Evolutionary conservation across 2,113 vertebrate species (phyloP).

Genomic region (Xiphophorus couchianus): DNA sequence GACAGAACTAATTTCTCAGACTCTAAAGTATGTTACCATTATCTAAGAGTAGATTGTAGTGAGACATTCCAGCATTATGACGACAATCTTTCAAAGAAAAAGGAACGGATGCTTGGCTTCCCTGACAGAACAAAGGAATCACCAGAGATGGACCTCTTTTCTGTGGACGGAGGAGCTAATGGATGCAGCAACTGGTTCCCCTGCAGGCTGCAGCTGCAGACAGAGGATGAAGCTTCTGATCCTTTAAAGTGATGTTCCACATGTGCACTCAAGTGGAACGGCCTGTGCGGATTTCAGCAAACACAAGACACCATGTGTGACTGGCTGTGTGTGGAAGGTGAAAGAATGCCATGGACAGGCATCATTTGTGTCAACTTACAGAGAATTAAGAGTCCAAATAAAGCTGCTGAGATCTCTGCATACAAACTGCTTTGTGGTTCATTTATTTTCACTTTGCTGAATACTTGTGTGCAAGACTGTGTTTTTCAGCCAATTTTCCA

Average conservation of each 20-base stretch:
- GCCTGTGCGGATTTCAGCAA: conserved; percentile 2
- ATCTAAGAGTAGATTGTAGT: conserved; percentile 46
- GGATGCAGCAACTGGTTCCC: conserved; percentile 27
- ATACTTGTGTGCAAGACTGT: not conserved
- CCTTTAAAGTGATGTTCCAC: conserved; percentile 57
- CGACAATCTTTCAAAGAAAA: conserved; percentile 53
- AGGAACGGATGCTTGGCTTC: conserved; percentile 8
- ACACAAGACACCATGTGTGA: not conserved
- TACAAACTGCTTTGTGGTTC: not conserved
- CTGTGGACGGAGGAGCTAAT: conserved; percentile 36
- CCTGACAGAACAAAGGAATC: conserved; percentile 14
- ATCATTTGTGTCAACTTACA: conserved; percentile 55
- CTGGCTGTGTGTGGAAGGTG: not conserved
- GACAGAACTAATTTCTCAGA: conserved; percentile 34
- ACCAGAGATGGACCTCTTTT: conserved; percentile 27
- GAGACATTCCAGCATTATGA: conserved; percentile 64
- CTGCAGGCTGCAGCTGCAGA: conserved; percentile 9
- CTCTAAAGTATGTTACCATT: conserved; percentile 26
- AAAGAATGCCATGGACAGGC: not conserved
- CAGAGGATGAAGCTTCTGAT: conserved; percentile 34
- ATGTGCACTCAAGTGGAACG: conserved; percentile 47
- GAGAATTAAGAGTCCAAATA: conserved; percentile 61
- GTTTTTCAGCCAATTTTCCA: conserved; percentile 1
- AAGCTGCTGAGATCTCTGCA: conserved; percentile 58
- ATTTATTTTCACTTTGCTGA: not conserved